phyloP scores from a whole-genome alignment of 2,888 invertebrate species.

The Plemyria rubiginata region DNA sequence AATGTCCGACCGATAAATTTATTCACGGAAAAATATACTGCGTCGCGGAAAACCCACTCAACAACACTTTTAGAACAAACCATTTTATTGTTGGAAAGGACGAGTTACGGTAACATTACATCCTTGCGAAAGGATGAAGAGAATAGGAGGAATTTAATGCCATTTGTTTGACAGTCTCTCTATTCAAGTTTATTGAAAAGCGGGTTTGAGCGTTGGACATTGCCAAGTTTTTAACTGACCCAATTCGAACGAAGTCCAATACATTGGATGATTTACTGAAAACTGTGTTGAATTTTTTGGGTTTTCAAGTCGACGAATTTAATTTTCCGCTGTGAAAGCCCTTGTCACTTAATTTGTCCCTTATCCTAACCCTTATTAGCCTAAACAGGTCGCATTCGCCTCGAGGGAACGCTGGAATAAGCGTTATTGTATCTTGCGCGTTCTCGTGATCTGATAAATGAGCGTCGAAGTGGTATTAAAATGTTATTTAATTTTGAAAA shows the following conservation, averaged over 20 bases:
- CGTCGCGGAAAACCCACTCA: constrained; percentile 34
- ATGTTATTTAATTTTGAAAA: constrained; percentile 28
- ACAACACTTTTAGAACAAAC: constrained; percentile 38
- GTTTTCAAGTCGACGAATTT: constrained; percentile 28
- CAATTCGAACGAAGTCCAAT: constrained; percentile 23
- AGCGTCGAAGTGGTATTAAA: constrained; percentile 29
- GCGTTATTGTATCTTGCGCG: constrained; percentile 37
- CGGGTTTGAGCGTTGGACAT: constrained; percentile 11
- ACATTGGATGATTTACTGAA: constrained; percentile 25
- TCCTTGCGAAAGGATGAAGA: constrained; percentile 13
- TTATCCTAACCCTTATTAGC: constrained; percentile 43
- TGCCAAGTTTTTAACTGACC: constrained; percentile 30
- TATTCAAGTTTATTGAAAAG: constrained; percentile 33
- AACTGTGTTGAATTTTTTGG: constrained; percentile 20
- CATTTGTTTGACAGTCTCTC: constrained; percentile 22
- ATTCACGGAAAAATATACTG: constrained; percentile 34
- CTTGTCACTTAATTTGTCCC: constrained; percentile 43
- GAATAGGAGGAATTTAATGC: constrained; percentile 10
- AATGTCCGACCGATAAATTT: constrained; percentile 8
- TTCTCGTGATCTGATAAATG: constrained; percentile 32
- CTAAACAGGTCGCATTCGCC: constrained; percentile 39
- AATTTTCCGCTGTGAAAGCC: constrained; percentile 31
- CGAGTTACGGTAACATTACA: constrained; percentile 37
- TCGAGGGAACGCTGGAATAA: constrained; percentile 39
- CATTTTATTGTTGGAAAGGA: constrained; percentile 36